Base-by-base conservation (phyloP, 2,113 vertebrate genomes). In the Amazona guildingii region DNA sequence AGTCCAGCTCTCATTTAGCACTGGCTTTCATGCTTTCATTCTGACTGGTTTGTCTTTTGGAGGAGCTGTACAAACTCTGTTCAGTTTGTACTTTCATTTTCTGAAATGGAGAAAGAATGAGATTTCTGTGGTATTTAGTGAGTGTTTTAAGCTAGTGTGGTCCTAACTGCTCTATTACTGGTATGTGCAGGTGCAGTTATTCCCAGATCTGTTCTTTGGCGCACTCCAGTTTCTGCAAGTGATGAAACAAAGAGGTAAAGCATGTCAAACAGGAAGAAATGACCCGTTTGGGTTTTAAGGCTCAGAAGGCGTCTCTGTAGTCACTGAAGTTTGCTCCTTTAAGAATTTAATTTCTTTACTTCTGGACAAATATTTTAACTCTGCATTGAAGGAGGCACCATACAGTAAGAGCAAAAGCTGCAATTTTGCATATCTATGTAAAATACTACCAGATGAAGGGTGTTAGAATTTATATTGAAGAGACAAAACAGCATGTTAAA, bases 401-500 rank as follows among this genome's bases (percentile, higher is more conserved):
- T 31, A 13, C 4, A 23, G 15, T 54, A 37, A 28, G 41, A 66
- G 11, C 37, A 81, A 48, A 87, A 72, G 8, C 35, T 55, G 17
- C 20, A 1, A 0, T 73, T 91, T 72, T 64, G 55, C 31, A 1
- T 46, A 5, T 28, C 11, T 4, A 0, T 70, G 5, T 12, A 57
- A 74, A 85, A 55, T 10, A 27, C 4, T 61, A 2, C 10, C 5
- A 14, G 19, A 13, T 62, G 37, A 86, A 69, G 24, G 5, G 5
- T 80, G 25, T 59, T 88, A 33, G 61, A 63, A 70, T 3, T 74
- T 1, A 17, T 59, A 78, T 86, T 81, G 41, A 63, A 77, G 46
- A 17, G 27, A 10, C 81, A 62, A 92, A 75, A 10, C 43, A 87
- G 7, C 31, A 28, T 74, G 11, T 82, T 51, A 72, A 72, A 51